Evolutionary conservation across 2,113 vertebrate species (phyloP).

Genomic region (Apteryx mantelli): DNA sequence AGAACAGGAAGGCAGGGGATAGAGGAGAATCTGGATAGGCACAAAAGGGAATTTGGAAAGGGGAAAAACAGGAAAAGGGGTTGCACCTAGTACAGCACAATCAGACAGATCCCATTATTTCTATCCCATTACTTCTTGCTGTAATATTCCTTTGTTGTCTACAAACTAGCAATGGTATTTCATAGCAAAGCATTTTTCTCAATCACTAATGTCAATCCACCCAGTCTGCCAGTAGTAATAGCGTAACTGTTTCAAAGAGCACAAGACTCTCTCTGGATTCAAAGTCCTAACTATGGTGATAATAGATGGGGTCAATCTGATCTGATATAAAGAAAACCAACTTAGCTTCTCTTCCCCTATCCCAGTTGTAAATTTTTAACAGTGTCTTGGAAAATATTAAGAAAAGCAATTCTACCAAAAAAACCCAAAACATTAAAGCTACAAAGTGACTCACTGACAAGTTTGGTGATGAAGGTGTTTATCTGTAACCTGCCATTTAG

Average conservation of each 20-base stretch:
- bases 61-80: background rate
- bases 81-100: background rate
- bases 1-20: background rate
- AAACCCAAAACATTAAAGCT: background rate
- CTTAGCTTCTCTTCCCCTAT: rapidly evolving
- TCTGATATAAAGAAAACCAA: background rate
- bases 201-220: background rate
- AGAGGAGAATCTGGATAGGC: background rate
- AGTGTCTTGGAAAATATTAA: background rate
- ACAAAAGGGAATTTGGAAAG: background rate
- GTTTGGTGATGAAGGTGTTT: background rate
- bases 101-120: background rate
- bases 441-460: background rate
- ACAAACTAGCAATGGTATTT: background rate
- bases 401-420: background rate
- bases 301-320: background rate
- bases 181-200: slow-evolving; percentile 3
- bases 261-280: background rate
- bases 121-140: background rate
- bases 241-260: background rate
- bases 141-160: background rate
- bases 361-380: background rate
- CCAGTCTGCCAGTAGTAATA: background rate
- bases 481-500: background rate
- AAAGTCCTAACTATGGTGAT: background rate